phyloP scores from a whole-genome alignment of 2,113 vertebrate species.

The Plestiodon gilberti region DNA sequence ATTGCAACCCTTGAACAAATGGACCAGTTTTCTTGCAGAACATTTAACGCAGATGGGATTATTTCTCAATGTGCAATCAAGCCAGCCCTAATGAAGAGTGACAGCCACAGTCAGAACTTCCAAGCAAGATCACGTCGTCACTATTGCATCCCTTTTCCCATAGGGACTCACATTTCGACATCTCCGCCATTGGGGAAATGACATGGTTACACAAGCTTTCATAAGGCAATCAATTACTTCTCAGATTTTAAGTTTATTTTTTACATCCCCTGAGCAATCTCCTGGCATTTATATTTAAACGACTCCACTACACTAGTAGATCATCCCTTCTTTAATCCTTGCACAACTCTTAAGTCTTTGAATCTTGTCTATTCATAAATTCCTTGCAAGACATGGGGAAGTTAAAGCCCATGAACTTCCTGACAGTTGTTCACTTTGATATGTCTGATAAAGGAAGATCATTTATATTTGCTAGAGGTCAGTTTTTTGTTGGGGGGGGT shows the following conservation, averaged over 20 bases:
- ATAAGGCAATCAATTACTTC: constrained; percentile 50
- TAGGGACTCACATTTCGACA: constrained; percentile 55
- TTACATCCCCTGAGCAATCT: constrained; percentile 26
- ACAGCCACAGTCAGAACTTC: constrained; percentile 50
- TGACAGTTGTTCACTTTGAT: constrained; percentile 40
- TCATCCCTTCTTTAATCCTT: constrained; percentile 38
- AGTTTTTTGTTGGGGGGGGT: constrained; percentile 36
- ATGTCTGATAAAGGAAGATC: background rate
- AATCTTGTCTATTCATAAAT: constrained; percentile 1
- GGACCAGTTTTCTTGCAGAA: constrained; percentile 37
- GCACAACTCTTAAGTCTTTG: background rate
- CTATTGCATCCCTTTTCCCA: constrained; percentile 48
- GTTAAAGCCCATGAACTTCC: constrained; percentile 16
- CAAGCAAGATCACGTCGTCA: constrained; percentile 53
- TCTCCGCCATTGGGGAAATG: constrained; percentile 50
- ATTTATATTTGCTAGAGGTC: constrained; percentile 6
- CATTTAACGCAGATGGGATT: constrained; percentile 52
- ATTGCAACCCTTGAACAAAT: constrained; percentile 26
- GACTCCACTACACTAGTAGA: background rate
- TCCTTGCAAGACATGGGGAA: background rate
- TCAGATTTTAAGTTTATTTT: constrained; percentile 47
- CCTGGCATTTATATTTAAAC: constrained; percentile 31
- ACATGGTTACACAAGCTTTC: constrained; percentile 59
- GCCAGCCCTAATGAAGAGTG: constrained; percentile 60
- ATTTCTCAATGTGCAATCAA: constrained; percentile 48